Conservation (phyloP, 2,113 vertebrate species). For the Megatriorchis doriae region DNA sequence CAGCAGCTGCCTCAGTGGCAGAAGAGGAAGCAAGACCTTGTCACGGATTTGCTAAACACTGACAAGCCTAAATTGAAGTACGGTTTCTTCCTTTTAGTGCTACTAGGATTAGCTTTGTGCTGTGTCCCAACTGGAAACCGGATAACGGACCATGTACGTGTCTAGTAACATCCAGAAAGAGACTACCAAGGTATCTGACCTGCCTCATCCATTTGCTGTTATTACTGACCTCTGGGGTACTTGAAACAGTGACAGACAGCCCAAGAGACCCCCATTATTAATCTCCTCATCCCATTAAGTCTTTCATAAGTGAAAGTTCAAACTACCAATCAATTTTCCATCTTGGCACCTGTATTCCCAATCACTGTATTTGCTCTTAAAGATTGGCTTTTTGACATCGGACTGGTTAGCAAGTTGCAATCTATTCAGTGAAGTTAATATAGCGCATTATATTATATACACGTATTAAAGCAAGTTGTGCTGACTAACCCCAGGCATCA, state of each 20-base stretch:
- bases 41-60: not conserved
- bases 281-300: constrained; percentile 23
- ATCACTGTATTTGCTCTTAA: not conserved
- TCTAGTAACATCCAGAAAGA: not conserved
- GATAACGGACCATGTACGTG: not conserved
- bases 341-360: not conserved
- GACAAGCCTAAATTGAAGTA: not conserved
- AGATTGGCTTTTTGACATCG: not conserved
- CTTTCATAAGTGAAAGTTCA: not conserved
- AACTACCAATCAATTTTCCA: not conserved
- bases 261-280: not conserved
- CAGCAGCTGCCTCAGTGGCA: not conserved
- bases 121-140: not conserved
- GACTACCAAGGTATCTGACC: not conserved
- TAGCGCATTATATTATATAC: not conserved
- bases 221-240: not conserved
- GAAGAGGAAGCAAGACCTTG: not conserved
- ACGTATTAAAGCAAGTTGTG: not conserved
- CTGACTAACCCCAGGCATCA: not conserved
- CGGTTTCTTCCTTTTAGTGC: not conserved
- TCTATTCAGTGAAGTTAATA: not conserved
- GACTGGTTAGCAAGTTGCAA: not conserved
- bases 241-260: not conserved
- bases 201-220: not conserved
- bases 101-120: not conserved